A percentile compares a stretch with the other conserved stretches of the same genome.
These are phyloP conservation scores for Drosophila paulistorum DNA, from an alignment of 1,140 invertebrate genomes.

Conservation along the genomic window DNA sequence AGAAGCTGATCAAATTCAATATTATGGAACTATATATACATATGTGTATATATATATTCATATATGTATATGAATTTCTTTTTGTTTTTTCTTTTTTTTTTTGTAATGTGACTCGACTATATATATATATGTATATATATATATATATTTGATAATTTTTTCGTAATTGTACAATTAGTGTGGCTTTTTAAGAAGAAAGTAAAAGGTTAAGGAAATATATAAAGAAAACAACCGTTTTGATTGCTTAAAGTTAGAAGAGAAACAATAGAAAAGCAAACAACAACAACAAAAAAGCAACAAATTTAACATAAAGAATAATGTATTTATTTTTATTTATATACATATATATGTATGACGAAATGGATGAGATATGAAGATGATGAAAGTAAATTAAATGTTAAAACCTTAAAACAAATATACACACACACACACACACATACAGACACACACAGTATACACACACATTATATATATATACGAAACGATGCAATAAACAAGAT, in stretches of 20 bases:
- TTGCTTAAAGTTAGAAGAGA: slow-evolving; percentile 45
- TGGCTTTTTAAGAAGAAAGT: slow-evolving; percentile 64
- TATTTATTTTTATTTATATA: slow-evolving; percentile 79
- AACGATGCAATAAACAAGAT: slow-evolving; percentile 33
- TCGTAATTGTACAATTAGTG: slow-evolving; percentile 76
- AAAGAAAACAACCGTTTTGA: slow-evolving; percentile 38
- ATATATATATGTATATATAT: slow-evolving; percentile 46
- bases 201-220: slow-evolving; percentile 15
- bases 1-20: slow-evolving; percentile 33
- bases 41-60: slow-evolving; percentile 33
- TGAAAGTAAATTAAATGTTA: slow-evolving; percentile 80
- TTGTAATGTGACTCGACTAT: slow-evolving; percentile 61
- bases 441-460: slow-evolving; percentile 41
- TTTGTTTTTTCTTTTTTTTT: slow-evolving; percentile 52
- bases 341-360: slow-evolving; percentile 46
- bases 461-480: slow-evolving; percentile 37
- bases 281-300: slow-evolving; percentile 32
- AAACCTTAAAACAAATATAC: slow-evolving; percentile 78
- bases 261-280: slow-evolving; percentile 15
- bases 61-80: slow-evolving; percentile 28
- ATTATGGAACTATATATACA: slow-evolving; percentile 45
- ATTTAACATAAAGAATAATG: slow-evolving; percentile 62
- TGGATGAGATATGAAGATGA: slow-evolving; percentile 23
- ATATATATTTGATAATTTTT: slow-evolving; percentile 56
- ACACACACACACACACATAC: slow-evolving; percentile 47